These are phyloP conservation scores for Trachelus tabidus DNA, from an alignment of 2,888 invertebrate genomes.

Conservation along the genomic window DNA sequence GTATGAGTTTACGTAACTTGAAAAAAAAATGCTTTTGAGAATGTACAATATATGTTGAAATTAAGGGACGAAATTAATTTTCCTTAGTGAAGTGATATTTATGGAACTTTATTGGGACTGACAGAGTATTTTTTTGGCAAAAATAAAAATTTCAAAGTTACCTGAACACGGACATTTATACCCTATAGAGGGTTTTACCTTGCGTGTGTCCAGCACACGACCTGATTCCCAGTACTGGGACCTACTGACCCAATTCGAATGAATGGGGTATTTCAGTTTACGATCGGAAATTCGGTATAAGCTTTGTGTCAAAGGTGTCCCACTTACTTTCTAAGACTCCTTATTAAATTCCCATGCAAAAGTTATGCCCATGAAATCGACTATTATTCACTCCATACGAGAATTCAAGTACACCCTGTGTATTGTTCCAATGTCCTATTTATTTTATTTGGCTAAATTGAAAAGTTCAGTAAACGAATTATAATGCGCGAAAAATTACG, in stretches of 20 bases:
- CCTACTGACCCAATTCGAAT: slow-evolving; percentile 49
- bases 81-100: background rate
- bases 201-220: slow-evolving; percentile 56
- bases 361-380: background rate
- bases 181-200: slow-evolving; percentile 30
- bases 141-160: slow-evolving; percentile 16
- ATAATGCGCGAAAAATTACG: background rate
- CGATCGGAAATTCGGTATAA: slow-evolving; percentile 31
- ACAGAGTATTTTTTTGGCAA: background rate
- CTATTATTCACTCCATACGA: background rate
- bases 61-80: background rate
- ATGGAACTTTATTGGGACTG: background rate
- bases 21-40: background rate
- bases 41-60: background rate
- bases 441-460: background rate
- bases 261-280: slow-evolving; percentile 35
- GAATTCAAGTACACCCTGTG: background rate
- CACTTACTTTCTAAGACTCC: slow-evolving; percentile 14
- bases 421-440: background rate
- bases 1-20: background rate
- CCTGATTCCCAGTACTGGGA: slow-evolving; percentile 45
- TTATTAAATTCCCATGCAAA: background rate
- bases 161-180: slow-evolving; percentile 31
- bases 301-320: slow-evolving; percentile 28
- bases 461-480: background rate